Evolutionary conservation across 2,797 vertebrate species (phyloP), one percentile per base, ranked within the genome.

Genomic region (Synaphobranchus kaupii): DNA sequence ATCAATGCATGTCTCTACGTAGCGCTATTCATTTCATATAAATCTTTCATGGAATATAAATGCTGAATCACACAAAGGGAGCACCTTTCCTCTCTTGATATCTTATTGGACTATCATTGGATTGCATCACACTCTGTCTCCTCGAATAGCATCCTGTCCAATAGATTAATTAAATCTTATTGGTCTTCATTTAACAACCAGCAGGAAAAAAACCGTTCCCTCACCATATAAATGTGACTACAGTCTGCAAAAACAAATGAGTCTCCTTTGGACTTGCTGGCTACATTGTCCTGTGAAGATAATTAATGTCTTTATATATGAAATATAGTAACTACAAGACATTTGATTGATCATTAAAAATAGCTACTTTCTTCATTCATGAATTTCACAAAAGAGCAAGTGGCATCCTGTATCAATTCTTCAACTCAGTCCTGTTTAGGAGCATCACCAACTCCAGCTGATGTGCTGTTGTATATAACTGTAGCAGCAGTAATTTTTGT

Each of bases 401-500:
- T 5, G 54, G 7, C 22, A 28, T 44, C 31, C 25, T 84, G 83
- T 63, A 13, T 22, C 4, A 28, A 58, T 13, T 58, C 54, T 39
- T 84, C 52, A 4, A 63, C 44, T 56, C 22, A 25, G 17, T 63
- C 83, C 56, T 84, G 76, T 48, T 47, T 48, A 5, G 44, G 44
- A 80, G 17, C 1, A 48, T 25, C 39, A 34, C 20, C 20, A 39
- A 39, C 15, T 22, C 17, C 1, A 22, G 50, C 89, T 0, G 90
- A 90, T 56, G 73, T 89, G 81, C 17, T 90, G 28, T 58, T 87
- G 20, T 90, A 90, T 71, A 68, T 87, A 48, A 86, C 68, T 48
- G 86, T 89, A 66, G 86, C 85, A 39, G 84, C 87, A 88, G 89
- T 88, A 66, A 56, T 90, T 80, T 85, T 92, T 20, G 76, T 90